A percentile compares a stretch with the other conserved stretches of the same genome.
phyloP scores from a whole-genome alignment of 2,797 vertebrate species.

The Cynodonichthys magdalenae region DNA sequence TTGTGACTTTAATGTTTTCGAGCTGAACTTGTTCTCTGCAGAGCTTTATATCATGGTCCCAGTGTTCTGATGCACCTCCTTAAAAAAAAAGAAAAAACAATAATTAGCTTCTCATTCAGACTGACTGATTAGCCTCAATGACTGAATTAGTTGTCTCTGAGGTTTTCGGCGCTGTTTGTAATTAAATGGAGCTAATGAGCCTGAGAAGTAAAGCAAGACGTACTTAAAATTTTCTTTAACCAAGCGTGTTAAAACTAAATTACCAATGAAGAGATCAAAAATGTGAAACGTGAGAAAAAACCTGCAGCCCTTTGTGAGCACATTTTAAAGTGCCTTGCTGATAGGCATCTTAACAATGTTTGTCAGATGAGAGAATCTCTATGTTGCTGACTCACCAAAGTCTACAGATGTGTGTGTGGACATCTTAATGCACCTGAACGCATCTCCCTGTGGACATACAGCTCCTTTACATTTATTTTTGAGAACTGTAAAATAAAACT shows the following conservation, averaged over 20 bases:
- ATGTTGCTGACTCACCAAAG: background rate
- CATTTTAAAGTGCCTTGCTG: background rate
- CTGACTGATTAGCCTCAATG: conserved; percentile 57
- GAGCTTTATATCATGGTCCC: conserved; percentile 11
- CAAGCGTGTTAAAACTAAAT: conserved; percentile 31
- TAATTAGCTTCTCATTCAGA: conserved; percentile 58
- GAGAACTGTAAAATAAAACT: background rate
- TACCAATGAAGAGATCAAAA: conserved; percentile 35
- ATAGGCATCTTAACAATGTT: conserved; percentile 11
- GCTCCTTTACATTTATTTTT: background rate
- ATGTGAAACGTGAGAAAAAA: conserved; percentile 14
- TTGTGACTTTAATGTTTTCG: background rate
- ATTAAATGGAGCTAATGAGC: conserved; percentile 63
- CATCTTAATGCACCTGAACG: background rate
- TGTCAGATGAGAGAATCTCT: conserved; percentile 2
- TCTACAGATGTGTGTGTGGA: background rate
- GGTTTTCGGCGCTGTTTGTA: conserved; percentile 54
- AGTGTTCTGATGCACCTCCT: conserved; percentile 42
- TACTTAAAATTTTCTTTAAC: conserved; percentile 46
- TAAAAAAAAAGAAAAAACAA: conserved; percentile 48
- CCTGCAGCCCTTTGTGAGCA: background rate
- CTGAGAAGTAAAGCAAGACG: conserved; percentile 33
- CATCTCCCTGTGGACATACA: background rate
- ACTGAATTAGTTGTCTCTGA: conserved; percentile 54
- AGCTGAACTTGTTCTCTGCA: conserved; percentile 16